Evolutionary conservation across 2,888 invertebrate species (phyloP), one percentile per base, ranked within the genome.

Genomic region (Luperina testacea): DNA sequence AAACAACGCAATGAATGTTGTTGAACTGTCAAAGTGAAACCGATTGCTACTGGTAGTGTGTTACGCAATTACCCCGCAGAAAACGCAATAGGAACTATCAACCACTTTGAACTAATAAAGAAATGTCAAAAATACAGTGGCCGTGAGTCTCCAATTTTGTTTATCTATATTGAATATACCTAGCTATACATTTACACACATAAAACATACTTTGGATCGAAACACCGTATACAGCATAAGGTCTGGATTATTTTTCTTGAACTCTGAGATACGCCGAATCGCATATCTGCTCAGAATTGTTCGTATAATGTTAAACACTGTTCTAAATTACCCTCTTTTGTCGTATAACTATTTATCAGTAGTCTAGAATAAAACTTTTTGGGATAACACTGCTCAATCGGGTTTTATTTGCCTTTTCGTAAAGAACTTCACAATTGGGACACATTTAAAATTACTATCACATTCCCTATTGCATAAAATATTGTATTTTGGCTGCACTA

Each of bases 1-100:
- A 9, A 1, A 13, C 0, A 45, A 45, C 48, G 48, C 13, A 48
- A 48, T 48, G 13, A 48, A 48, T 13, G 48, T 48, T 5, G 48
- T 48, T 48, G 48, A 13, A 48, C 13, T 48, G 13, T 48, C 48
- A 48, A 48, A 48, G 13, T 13, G 48, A 48, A 48, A 48, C 48
- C 4, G 13, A 48, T 48, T 48, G 48, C 48, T 48, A 48, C 4
- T 13, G 48, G 13, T 13, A 48, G 13, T 48, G 48, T 48, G 48
- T 13, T 48, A 48, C 48, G 48, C 48, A 48, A 13, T 48, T 48
- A 48, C 13, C 45, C 45, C 11, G 45, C 48, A 48, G 84, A 48
- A 92, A 93, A 91, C 57, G 64, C 91, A 94, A 94, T 95, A 96
- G 96, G 96, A 96, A 96, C 96, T 94, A 89, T 94, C 91, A 95